phyloP scores from a whole-genome alignment of 37 sponge, comb jelly and placozoan species.

The Haliclona indistincta region DNA sequence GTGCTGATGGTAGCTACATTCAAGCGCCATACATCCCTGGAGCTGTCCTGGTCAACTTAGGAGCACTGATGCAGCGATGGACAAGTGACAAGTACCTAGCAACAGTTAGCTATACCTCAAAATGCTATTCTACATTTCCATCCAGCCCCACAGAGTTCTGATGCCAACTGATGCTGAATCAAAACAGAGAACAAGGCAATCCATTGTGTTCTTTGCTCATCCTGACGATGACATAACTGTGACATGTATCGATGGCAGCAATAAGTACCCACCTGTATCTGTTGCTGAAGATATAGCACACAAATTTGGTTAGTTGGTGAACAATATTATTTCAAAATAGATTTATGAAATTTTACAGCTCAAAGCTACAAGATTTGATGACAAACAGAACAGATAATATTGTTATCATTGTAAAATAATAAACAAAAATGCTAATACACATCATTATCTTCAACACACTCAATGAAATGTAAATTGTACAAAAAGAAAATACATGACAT shows the following conservation, averaged over 20 bases:
- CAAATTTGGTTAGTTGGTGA: no score
- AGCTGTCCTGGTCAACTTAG: slow-evolving; percentile 71
- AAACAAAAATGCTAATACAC: no score
- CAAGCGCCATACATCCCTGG: slow-evolving; percentile 52
- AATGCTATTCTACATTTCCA: no score
- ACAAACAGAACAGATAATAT: no score
- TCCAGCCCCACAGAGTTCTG: slow-evolving; percentile 71
- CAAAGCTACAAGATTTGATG: no score
- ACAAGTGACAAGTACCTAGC: slow-evolving; percentile 65
- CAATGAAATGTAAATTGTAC: no score
- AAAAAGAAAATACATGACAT: no score
- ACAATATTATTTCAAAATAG: no score
- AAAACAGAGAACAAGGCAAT: slow-evolving; percentile 29
- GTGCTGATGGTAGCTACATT: slow-evolving; percentile 52
- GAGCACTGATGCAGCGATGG: slow-evolving; percentile 77
- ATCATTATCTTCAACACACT: no score
- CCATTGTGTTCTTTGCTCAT: slow-evolving; percentile 79
- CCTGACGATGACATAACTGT: slow-evolving; percentile 64
- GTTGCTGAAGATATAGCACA: slow-evolving; percentile 33
- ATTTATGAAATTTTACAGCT: no score
- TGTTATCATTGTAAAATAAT: no score
- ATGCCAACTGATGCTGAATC: slow-evolving; percentile 43
- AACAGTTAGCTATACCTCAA: no score
- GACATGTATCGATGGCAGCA: slow-evolving; percentile 67
- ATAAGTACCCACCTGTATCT: slow-evolving; percentile 71